These are phyloP conservation scores for Meteorus sp. DNA, from an alignment of 1,140 invertebrate species.

Conservation along the genomic window DNA sequence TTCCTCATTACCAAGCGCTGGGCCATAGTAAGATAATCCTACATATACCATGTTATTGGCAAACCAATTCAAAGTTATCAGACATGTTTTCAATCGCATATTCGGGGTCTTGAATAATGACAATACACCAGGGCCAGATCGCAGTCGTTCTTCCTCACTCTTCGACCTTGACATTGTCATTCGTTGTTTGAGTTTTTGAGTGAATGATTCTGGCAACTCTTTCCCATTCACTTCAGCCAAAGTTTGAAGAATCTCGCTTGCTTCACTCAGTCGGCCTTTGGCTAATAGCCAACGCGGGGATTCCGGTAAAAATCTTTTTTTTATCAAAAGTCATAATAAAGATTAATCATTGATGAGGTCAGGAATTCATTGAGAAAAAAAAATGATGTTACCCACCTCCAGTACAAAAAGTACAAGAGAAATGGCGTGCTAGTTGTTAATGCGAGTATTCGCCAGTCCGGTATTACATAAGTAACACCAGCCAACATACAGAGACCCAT, in stretches of 20 bases:
- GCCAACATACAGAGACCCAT: conserved; percentile 80
- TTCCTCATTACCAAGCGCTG: conserved; percentile 79
- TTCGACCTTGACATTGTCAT: conserved; percentile 69
- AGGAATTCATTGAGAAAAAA: background rate
- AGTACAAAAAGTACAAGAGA: conserved; percentile 80
- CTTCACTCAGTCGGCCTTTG: conserved; percentile 77
- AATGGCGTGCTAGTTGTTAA: conserved; percentile 83
- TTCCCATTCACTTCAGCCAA: conserved; percentile 78
- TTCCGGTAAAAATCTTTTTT: conserved; percentile 73
- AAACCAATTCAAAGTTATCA: conserved; percentile 72
- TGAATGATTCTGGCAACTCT: conserved; percentile 72
- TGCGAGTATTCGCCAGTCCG: conserved; percentile 79
- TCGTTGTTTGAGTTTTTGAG: conserved; percentile 70
- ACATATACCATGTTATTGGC: conserved; percentile 81
- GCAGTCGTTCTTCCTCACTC: conserved; percentile 65
- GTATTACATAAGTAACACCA: conserved; percentile 77
- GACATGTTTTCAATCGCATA: conserved; percentile 74
- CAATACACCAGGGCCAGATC: conserved; percentile 67
- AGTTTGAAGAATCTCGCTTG: conserved; percentile 73
- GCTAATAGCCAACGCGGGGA: conserved; percentile 84
- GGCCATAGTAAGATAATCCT: conserved; percentile 84
- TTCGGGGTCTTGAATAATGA: conserved; percentile 82
- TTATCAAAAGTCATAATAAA: background rate
- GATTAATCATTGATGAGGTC: too few species aligned
- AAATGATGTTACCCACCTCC: conserved; percentile 62